Percentiles rank a stretch among this genome's conserved stretches.
phyloP scores from a whole-genome alignment of 2,888 invertebrate species.

The Dugesia japonica region DNA sequence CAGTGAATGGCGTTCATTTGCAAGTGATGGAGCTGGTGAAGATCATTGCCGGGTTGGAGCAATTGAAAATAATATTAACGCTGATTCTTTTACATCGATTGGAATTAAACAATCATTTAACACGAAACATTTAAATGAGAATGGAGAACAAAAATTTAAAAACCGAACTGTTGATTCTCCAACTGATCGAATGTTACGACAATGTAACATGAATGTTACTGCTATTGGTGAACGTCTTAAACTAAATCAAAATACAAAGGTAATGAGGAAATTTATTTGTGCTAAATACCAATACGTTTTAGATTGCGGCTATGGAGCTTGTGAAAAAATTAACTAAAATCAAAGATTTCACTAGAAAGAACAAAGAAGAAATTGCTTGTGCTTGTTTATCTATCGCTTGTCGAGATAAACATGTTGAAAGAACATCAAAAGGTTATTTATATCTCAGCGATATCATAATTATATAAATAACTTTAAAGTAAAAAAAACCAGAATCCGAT shows the following conservation, averaged over 20 bases:
- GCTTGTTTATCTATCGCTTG: not conserved
- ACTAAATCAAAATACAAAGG: conserved; percentile 49
- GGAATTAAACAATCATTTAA: conserved; percentile 61
- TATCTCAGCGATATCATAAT: no score
- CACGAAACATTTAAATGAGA: conserved; percentile 39
- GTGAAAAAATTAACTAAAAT: not conserved
- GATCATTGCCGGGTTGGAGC: conserved; percentile 99
- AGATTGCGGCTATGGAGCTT: not conserved
- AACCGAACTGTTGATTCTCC: conserved; percentile 61
- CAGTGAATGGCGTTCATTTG: conserved; percentile 98
- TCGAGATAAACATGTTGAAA: not conserved
- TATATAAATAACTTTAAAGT: no score
- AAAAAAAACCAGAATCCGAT: no score
- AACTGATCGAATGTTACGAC: conserved; percentile 78
- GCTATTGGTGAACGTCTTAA: conserved; percentile 96
- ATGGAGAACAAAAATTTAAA: conserved; percentile 51
- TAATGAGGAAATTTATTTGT: not conserved
- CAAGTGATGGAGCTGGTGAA: conserved; percentile 73
- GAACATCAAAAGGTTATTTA: not conserved
- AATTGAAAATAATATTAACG: conserved; percentile 85
- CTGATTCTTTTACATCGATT: conserved; percentile 84
- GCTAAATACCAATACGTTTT: no score
- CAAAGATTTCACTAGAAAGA: not conserved
- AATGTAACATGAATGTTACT: conserved; percentile 86
- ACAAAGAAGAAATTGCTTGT: not conserved